Evolutionary conservation across 2,113 vertebrate genomes (phyloP).

Genomic region (Neodon shergylaensis): DNA sequence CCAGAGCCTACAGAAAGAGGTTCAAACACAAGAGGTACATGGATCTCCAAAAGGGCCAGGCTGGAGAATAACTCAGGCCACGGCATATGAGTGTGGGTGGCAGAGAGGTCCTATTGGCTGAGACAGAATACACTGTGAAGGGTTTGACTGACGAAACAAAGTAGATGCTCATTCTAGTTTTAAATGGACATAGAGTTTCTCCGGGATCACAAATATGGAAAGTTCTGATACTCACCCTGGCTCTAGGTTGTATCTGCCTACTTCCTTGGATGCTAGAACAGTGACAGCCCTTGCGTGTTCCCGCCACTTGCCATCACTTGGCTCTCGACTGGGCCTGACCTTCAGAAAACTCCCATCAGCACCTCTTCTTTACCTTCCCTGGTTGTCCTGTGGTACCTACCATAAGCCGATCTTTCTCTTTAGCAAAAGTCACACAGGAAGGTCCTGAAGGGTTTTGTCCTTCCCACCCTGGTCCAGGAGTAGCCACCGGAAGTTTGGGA

Average conservation of each 20-base stretch:
- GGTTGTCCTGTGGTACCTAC: background rate
- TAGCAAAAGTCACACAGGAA: background rate
- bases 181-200: background rate
- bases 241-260: background rate
- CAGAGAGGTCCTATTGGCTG: background rate
- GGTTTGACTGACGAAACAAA: background rate
- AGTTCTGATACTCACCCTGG: too few relatives aligned
- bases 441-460: background rate
- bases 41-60: background rate
- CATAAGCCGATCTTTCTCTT: background rate
- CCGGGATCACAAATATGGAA: background rate
- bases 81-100: too few relatives aligned
- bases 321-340: background rate
- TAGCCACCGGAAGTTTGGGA: background rate
- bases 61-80: background rate
- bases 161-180: background rate
- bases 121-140: background rate
- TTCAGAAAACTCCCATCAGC: background rate
- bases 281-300: background rate
- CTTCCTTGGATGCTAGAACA: background rate
- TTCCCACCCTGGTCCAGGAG: background rate
- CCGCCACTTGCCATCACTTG: background rate
- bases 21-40: background rate
- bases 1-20: background rate
- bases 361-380: accelerated